These are phyloP conservation scores for Araneus ventricosus DNA, from an alignment of 1,140 invertebrate genomes.

Conservation along the genomic window DNA sequence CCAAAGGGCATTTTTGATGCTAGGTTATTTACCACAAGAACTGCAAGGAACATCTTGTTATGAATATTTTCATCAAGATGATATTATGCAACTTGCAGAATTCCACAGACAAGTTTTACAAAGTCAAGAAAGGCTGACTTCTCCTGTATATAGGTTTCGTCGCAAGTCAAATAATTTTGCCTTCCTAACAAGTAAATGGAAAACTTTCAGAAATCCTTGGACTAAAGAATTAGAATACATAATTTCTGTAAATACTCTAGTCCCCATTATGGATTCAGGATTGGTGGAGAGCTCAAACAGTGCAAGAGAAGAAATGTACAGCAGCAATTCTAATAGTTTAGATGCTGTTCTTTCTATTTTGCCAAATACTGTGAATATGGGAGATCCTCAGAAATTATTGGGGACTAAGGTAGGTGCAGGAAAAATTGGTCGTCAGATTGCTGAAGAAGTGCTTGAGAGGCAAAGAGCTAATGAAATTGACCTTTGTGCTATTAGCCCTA, in stretches of 20 bases:
- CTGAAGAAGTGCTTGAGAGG: slow-evolving; percentile 79
- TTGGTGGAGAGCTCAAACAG: slow-evolving; percentile 71
- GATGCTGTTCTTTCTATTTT: slow-evolving; percentile 70
- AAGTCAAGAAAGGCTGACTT: slow-evolving; percentile 53
- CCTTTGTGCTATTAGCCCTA: background rate
- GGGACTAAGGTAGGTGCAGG: slow-evolving; percentile 78
- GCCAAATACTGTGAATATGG: slow-evolving; percentile 55
- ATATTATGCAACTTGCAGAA: slow-evolving; percentile 89
- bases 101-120: slow-evolving; percentile 86
- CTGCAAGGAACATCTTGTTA: slow-evolving; percentile 95
- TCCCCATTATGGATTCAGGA: slow-evolving; percentile 80
- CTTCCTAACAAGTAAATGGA: slow-evolving; percentile 90
- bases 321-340: slow-evolving; percentile 74
- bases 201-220: slow-evolving; percentile 93
- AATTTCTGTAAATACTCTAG: slow-evolving; percentile 90
- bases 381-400: slow-evolving; percentile 45
- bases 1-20: slow-evolving; percentile 91
- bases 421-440: slow-evolving; percentile 80
- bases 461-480: slow-evolving; percentile 60
- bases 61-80: slow-evolving; percentile 93
- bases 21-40: slow-evolving; percentile 96
- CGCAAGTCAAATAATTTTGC: slow-evolving; percentile 88
- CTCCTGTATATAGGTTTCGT: slow-evolving; percentile 87
- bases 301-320: slow-evolving; percentile 54
- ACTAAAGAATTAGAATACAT: slow-evolving; percentile 94